phyloP scores from a whole-genome alignment of 2,113 vertebrate genomes.

The Lipophrys pholis region DNA sequence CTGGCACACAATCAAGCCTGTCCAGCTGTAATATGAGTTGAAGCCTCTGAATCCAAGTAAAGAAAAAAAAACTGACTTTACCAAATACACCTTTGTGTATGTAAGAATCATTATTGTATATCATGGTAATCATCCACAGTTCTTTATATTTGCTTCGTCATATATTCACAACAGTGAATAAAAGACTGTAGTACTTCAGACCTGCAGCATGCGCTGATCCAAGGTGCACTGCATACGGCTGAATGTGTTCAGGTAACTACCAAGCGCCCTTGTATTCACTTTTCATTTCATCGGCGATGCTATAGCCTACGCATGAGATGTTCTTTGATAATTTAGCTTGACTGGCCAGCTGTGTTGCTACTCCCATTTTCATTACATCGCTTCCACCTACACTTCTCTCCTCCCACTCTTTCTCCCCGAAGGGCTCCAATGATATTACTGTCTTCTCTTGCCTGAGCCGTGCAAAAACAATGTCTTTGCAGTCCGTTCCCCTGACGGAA shows the following conservation, averaged over 20 bases:
- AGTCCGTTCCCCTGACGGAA: slow-evolving; percentile 34
- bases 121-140: too few relatives aligned
- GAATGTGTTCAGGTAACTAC: slow-evolving; percentile 10
- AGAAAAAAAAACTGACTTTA: background rate
- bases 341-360: slow-evolving; percentile 70
- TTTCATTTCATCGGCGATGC: slow-evolving; percentile 34
- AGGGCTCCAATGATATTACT: slow-evolving; percentile 60
- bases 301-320: slow-evolving; percentile 50
- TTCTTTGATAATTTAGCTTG: slow-evolving; percentile 49
- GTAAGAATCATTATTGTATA: too few relatives aligned
- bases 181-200: too few relatives aligned
- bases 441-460: slow-evolving; percentile 40
- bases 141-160: too few relatives aligned
- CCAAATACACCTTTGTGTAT: too few relatives aligned
- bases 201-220: background rate
- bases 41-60: slow-evolving; percentile 35
- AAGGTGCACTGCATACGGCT: background rate
- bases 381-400: slow-evolving; percentile 49
- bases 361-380: slow-evolving; percentile 74
- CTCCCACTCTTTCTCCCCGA: slow-evolving; percentile 48
- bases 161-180: too few relatives aligned
- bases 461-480: slow-evolving; percentile 44
- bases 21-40: slow-evolving; percentile 20
- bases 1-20: slow-evolving; percentile 1
- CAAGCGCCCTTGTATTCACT: slow-evolving; percentile 22